phyloP scores from a whole-genome alignment of 2,113 vertebrate genomes.

The Papio anubis region DNA sequence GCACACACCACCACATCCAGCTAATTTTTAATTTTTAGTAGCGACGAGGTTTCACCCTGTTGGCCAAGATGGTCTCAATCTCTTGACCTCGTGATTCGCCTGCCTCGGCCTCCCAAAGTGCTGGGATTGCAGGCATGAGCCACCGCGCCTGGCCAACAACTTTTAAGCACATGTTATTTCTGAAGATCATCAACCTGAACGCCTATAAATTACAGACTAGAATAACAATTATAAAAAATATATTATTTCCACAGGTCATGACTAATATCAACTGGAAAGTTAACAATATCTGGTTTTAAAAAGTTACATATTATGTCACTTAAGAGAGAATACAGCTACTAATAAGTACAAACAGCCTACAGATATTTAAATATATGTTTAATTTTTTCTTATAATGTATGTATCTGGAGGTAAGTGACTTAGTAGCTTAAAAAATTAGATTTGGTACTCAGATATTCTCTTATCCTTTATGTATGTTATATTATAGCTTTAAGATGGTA shows the following conservation, averaged over 20 bases:
- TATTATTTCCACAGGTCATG: background rate
- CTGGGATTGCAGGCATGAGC: too few species aligned
- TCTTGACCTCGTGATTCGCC: too few species aligned
- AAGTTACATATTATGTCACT: background rate
- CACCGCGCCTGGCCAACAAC: too few species aligned
- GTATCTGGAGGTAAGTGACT: background rate
- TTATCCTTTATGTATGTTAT: background rate
- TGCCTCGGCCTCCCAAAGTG: too few species aligned
- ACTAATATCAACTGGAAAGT: background rate
- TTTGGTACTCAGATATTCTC: background rate
- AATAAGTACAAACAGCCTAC: background rate
- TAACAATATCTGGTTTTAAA: background rate
- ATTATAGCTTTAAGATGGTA: background rate
- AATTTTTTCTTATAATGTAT: background rate
- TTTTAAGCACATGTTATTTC: too few species aligned
- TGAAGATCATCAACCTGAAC: too few species aligned
- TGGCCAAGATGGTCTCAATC: too few species aligned
- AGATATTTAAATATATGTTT: background rate
- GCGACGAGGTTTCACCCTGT: too few species aligned
- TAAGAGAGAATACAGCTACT: background rate
- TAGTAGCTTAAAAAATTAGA: background rate
- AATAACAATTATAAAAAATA: background rate
- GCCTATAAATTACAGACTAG: too few species aligned
- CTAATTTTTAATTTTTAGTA: too few species aligned
- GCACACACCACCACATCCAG: too few species aligned